Evolutionary conservation across 2,113 vertebrate species (phyloP), one percentile per base, ranked within the genome.

Genomic region (Sapayoa aenigma): DNA sequence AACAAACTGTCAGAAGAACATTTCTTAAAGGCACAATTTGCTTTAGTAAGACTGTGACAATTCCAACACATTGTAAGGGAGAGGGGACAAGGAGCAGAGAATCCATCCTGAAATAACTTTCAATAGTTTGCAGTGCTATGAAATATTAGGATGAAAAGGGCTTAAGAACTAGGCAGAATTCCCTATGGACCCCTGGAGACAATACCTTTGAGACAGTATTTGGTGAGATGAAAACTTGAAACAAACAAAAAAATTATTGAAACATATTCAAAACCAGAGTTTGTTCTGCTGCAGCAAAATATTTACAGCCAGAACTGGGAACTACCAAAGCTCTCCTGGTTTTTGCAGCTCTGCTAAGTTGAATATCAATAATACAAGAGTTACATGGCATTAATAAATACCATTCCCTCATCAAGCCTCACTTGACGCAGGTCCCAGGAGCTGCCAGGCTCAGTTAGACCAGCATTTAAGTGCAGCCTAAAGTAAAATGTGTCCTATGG

Each of bases 11-110:
- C 56, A 85, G 83, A 88, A 82, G 46, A 81, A 56, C 42, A 35
- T 55, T 94, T 94, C 93, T 94, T 94, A 94, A 94, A 93, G 86
- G 89, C 50, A 79, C 35, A 69, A 31, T 12, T 91, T 78, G 35
- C 74, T 66, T 69, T 63, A 67, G 33, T 30, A 55, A 66, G 33
- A 58, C 52, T 63, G 69, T 60, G 71, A 73, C 53, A 67, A 94
- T 66, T 80, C 33, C 9, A 6, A 33, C n/a, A 58, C 16, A 4
- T 55, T 73, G 74, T 86, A 73, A 83, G 33, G 52, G 74, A 41
- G 27, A 63, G 12, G n/a, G 9, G 21, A 42, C 30, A 77, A 79
- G 50, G 80, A 87, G 44, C 42, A 60, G 17, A 80, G 41, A 50
- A 87, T 30, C 10, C 81, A 56, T 59, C 23, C 47, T 56, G 62